Conservation (phyloP, 2,888 invertebrate genomes). For the Ennomos fuscantarius region DNA sequence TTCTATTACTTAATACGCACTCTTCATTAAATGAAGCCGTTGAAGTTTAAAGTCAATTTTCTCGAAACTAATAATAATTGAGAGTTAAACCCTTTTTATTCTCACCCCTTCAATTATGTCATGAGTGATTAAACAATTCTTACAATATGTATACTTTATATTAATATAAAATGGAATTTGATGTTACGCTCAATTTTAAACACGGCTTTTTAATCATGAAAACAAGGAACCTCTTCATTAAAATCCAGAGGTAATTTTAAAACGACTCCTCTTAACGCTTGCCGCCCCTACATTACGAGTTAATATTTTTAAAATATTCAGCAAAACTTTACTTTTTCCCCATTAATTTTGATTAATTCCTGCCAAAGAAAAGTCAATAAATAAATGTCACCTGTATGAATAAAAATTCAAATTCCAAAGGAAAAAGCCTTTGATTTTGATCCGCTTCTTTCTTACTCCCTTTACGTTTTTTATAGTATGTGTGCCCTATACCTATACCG, state of each 20-base stretch:
- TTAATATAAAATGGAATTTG: not conserved
- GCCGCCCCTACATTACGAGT: too few species aligned
- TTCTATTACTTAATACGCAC: too few species aligned
- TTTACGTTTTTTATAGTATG: slow-evolving; percentile 10
- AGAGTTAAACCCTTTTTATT: too few species aligned
- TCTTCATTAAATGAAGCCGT: too few species aligned
- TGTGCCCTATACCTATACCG: slow-evolving; percentile 10
- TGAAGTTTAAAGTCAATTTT: too few species aligned
- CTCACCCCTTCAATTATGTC: too few species aligned
- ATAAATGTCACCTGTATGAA: slow-evolving; percentile 2
- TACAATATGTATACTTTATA: too few species aligned
- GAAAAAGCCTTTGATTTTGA: slow-evolving; percentile 20
- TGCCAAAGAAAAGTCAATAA: slow-evolving; percentile 1
- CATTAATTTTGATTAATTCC: not conserved
- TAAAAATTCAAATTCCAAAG: slow-evolving; percentile 5
- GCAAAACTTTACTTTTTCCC: not conserved
- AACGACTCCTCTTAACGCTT: not conserved
- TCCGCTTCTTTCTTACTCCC: slow-evolving; percentile 18
- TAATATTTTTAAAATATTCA: too few species aligned
- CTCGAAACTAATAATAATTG: too few species aligned
- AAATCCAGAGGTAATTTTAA: slow-evolving; percentile 6
- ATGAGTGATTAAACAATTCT: too few species aligned
- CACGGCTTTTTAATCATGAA: slow-evolving; percentile 3
- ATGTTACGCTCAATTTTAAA: not conserved
- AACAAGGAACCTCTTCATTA: slow-evolving; percentile 1